Percentiles rank a stretch among this genome's conserved stretches.
Evolutionary conservation across 2,888 invertebrate genomes (phyloP).

Genomic region (Norana najaformis): DNA sequence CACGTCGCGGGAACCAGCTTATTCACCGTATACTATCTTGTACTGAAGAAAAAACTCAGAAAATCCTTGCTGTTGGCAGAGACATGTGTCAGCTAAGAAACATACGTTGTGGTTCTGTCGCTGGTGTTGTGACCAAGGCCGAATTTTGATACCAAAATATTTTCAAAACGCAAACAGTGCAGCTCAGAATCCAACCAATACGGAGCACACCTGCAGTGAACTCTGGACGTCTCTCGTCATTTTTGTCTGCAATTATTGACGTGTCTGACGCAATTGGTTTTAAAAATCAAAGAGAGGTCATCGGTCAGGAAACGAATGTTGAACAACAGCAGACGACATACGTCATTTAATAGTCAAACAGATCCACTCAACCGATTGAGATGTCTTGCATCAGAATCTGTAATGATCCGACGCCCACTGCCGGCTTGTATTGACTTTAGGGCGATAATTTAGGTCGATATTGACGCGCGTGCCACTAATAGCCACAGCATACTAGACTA

Average conservation of each 20-base stretch:
- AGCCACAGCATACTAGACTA: not conserved
- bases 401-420: not conserved
- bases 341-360: not conserved
- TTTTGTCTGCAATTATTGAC: not conserved
- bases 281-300: not conserved
- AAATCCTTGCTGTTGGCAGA: too few species aligned
- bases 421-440: not conserved
- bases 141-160: too few species aligned
- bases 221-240: not conserved
- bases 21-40: too few species aligned
- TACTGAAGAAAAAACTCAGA: too few species aligned
- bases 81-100: too few species aligned
- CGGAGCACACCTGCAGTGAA: not conserved
- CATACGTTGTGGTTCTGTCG: too few species aligned
- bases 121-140: too few species aligned
- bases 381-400: not conserved
- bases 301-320: not conserved
- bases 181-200: not conserved
- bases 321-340: not conserved
- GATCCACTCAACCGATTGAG: not conserved
- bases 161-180: too few species aligned
- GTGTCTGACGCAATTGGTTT: not conserved
- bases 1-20: too few species aligned
- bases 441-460: not conserved
- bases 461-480: not conserved